phyloP scores from a whole-genome alignment of 2,888 invertebrate species.

The Hydroisotoma schaefferi region DNA sequence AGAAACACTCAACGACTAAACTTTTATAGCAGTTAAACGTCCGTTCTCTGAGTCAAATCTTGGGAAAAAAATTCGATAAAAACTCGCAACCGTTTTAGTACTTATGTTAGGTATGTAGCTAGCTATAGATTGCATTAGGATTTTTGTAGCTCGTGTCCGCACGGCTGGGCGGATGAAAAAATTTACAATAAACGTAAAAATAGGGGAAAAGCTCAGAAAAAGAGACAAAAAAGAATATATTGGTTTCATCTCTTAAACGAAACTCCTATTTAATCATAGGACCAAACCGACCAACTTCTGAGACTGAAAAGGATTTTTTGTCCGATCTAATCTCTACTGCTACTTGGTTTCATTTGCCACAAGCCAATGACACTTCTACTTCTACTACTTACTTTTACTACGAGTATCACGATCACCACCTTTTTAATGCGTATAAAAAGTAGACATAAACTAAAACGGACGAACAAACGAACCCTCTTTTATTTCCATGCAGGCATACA shows the following conservation, averaged over 20 bases:
- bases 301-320: conserved; percentile 1
- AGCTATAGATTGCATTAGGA: too few relatives aligned
- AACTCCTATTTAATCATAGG: background rate
- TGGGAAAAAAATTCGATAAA: too few relatives aligned
- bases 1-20: too few relatives aligned
- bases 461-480: too few relatives aligned
- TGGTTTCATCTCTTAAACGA: background rate
- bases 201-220: conserved; percentile 1
- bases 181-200: background rate
- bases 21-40: too few relatives aligned
- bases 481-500: background rate
- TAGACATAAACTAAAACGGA: too few relatives aligned
- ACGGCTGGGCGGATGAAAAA: background rate
- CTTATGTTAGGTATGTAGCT: too few relatives aligned
- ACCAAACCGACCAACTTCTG: background rate
- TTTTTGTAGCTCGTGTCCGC: conserved; percentile 2
- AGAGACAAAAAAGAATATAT: conserved; percentile 3
- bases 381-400: too few relatives aligned
- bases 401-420: too few relatives aligned
- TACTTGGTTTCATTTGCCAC: conserved; percentile 16
- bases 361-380: conserved; percentile 9
- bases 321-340: background rate
- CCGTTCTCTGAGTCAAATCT: too few relatives aligned
- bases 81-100: too few relatives aligned
- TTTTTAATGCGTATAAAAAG: too few relatives aligned